Evolutionary conservation across 2,113 vertebrate species (phyloP).

Genomic region (Pterophyllum scalare): DNA sequence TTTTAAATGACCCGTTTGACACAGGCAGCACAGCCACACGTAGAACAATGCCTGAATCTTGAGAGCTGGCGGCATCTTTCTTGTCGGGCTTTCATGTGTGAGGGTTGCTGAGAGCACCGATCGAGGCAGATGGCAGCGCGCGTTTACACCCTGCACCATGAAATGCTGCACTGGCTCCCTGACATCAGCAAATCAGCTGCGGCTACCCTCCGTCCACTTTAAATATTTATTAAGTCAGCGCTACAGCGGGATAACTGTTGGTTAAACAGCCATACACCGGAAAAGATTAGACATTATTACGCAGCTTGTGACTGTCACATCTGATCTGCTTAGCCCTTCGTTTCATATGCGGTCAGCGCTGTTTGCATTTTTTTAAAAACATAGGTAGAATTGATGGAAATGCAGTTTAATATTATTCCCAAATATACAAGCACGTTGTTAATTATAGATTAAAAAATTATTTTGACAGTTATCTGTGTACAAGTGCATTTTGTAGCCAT

Average conservation of each 20-base stretch:
- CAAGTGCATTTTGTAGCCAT: not conserved
- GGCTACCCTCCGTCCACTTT: slow-evolving; percentile 76
- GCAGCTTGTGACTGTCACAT: not conserved
- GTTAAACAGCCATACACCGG: slow-evolving; percentile 40
- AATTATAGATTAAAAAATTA: not conserved
- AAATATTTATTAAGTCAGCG: slow-evolving; percentile 80
- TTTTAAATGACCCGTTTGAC: slow-evolving; percentile 70
- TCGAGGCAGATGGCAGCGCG: slow-evolving; percentile 59
- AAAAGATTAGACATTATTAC: not conserved
- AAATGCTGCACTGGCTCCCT: slow-evolving; percentile 85
- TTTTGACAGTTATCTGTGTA: not conserved
- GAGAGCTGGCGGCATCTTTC: slow-evolving; percentile 79
- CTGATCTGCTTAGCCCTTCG: not conserved
- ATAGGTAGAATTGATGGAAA: not conserved
- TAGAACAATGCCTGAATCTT: slow-evolving; percentile 66
- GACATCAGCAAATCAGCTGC: slow-evolving; percentile 90
- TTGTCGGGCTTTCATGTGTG: slow-evolving; percentile 76
- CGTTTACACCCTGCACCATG: slow-evolving; percentile 80
- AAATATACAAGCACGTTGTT: not conserved
- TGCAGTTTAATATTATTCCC: not conserved
- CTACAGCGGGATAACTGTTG: slow-evolving; percentile 49
- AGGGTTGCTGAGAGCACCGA: slow-evolving; percentile 45
- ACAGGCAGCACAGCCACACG: slow-evolving; percentile 60
- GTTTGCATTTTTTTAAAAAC: not conserved
- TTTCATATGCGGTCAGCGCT: not conserved